These are phyloP conservation scores for Silurus meridionalis DNA, from an alignment of 2,113 vertebrate species.

Conservation along the genomic window DNA sequence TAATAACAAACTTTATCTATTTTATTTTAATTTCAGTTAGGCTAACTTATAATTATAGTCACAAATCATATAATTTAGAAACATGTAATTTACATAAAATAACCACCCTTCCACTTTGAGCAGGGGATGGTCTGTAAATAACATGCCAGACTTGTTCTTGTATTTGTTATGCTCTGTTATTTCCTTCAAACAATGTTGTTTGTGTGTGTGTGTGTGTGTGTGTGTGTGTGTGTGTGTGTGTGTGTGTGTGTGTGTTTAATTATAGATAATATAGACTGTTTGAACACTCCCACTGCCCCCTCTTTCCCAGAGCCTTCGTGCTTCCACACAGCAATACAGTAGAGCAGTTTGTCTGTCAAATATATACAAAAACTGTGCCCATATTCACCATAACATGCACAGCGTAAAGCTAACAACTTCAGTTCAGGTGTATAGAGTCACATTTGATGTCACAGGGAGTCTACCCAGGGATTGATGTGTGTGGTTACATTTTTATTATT, in stretches of 20 bases:
- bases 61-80: constrained; percentile 2
- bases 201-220: neutral
- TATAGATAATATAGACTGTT: constrained; percentile 35
- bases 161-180: constrained; percentile 47
- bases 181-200: constrained; percentile 32
- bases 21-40: constrained; percentile 4
- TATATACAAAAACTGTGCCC: neutral
- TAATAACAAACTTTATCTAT: neutral
- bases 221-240: constrained; percentile 16
- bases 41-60: constrained; percentile 5
- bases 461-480: neutral
- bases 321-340: constrained; percentile 23
- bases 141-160: constrained; percentile 26
- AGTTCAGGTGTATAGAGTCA: neutral
- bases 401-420: neutral
- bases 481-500: too few species aligned
- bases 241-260: constrained; percentile 27
- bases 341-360: neutral
- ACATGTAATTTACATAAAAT: constrained; percentile 7
- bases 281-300: constrained; percentile 2
- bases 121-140: constrained; percentile 23
- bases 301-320: neutral
- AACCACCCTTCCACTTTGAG: neutral
- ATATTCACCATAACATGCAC: neutral
- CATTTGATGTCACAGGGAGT: neutral